phyloP scores from a whole-genome alignment of 1,140 invertebrate species.

The Brachionus plicatilis region DNA sequence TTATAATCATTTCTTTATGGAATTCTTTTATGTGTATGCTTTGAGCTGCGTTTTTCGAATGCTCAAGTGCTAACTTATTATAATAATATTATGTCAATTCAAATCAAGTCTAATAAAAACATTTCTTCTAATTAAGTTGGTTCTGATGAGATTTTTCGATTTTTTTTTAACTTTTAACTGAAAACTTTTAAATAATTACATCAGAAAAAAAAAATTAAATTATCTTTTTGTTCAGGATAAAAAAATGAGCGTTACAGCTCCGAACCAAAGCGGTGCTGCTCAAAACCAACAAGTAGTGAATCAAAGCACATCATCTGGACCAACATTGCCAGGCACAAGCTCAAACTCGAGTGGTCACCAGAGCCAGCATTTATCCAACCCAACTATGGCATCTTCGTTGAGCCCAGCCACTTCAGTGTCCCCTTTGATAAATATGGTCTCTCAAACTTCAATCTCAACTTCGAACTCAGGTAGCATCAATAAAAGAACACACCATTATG shows the following conservation, averaged over 20 bases:
- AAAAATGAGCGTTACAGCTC: constrained; percentile 5
- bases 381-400: not conserved
- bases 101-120: not conserved
- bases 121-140: not conserved
- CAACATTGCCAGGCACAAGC: not conserved
- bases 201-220: not conserved
- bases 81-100: constrained; percentile 13
- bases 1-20: constrained; percentile 25
- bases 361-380: not conserved
- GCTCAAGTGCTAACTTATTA: not conserved
- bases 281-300: not conserved
- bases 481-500: too few species aligned
- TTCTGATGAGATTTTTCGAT: not conserved
- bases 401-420: not conserved
- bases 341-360: not conserved
- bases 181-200: not conserved
- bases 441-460: not conserved
- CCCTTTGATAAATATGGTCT: constrained; percentile 8
- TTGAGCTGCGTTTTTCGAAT: not conserved
- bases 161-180: not conserved
- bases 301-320: not conserved
- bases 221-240: constrained; percentile 18
- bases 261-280: constrained; percentile 2
- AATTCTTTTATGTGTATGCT: not conserved
- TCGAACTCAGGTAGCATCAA: not conserved